These are phyloP conservation scores for Nephrotoma flavescens DNA, from an alignment of 2,888 invertebrate species.

Conservation along the genomic window DNA sequence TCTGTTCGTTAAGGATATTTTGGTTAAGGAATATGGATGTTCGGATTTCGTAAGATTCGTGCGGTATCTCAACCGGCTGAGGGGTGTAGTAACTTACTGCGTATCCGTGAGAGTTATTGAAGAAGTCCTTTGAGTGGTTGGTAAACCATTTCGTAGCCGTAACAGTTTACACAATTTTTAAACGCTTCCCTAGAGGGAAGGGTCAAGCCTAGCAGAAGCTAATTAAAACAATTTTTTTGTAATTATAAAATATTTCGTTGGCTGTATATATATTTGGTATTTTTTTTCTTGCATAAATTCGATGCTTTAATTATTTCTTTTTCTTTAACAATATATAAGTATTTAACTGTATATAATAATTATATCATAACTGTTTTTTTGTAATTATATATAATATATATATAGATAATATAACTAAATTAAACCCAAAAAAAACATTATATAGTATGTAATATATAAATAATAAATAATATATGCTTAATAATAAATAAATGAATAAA, in stretches of 20 bases:
- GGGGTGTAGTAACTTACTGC: too few species aligned
- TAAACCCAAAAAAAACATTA: background rate
- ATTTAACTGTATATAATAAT: background rate
- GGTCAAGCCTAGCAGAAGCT: too few species aligned
- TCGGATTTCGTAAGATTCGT: too few species aligned
- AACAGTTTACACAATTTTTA: too few species aligned
- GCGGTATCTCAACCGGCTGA: too few species aligned
- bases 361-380: background rate
- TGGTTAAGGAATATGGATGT: too few species aligned
- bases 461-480: background rate
- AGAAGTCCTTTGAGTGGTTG: too few species aligned
- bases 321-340: background rate
- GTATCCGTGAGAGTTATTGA: too few species aligned
- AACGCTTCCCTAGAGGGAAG: too few species aligned
- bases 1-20: too few species aligned
- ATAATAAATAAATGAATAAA: background rate
- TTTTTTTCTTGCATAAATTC: background rate
- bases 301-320: background rate
- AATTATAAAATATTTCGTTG: background rate
- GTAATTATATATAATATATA: background rate
- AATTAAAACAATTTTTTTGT: background rate
- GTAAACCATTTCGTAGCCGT: too few species aligned
- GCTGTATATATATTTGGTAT: background rate
- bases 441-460: background rate
- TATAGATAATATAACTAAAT: background rate